phyloP scores from a whole-genome alignment of 2,888 invertebrate genomes.

The Hydropsyche betteni region DNA sequence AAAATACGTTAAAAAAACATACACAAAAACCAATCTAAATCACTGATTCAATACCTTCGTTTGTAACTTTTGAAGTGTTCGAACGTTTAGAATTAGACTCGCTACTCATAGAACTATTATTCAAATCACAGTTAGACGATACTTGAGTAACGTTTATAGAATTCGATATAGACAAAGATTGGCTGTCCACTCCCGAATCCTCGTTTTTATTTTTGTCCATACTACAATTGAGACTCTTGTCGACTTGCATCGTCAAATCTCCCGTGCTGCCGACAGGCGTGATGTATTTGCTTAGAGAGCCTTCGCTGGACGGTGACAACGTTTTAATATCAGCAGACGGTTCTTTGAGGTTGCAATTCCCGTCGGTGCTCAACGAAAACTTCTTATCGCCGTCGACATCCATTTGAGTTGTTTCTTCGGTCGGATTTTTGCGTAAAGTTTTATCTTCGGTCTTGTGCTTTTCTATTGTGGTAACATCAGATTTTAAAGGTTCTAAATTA shows the following conservation, averaged over 20 bases:
- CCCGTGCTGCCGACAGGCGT: conserved; percentile 46
- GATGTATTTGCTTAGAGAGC: conserved; percentile 48
- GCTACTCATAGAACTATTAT: conserved; percentile 31
- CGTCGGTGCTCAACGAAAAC: conserved; percentile 17
- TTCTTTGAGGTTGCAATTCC: conserved; percentile 43
- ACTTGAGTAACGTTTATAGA: conserved; percentile 42
- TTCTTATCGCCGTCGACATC: not conserved
- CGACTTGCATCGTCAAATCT: conserved; percentile 40
- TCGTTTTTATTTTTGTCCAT: conserved; percentile 42
- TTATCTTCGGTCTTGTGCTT: not conserved
- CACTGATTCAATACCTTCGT: conserved; percentile 20
- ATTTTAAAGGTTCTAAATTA: conserved; percentile 35
- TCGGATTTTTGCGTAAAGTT: not conserved
- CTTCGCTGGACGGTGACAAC: conserved; percentile 43
- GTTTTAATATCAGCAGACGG: conserved; percentile 32
- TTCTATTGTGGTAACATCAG: not conserved
- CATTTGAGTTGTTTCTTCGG: not conserved
- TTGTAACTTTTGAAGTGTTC: conserved; percentile 25
- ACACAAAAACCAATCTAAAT: not conserved
- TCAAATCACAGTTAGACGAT: conserved; percentile 42
- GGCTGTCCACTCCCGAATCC: conserved; percentile 49
- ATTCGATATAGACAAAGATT: conserved; percentile 46
- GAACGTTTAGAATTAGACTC: conserved; percentile 40
- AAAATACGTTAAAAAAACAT: not conserved
- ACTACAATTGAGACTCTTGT: conserved; percentile 40